Evolutionary conservation across 2,113 vertebrate genomes (phyloP), one percentile per base, ranked within the genome.

Genomic region (Bubo scandiacus): DNA sequence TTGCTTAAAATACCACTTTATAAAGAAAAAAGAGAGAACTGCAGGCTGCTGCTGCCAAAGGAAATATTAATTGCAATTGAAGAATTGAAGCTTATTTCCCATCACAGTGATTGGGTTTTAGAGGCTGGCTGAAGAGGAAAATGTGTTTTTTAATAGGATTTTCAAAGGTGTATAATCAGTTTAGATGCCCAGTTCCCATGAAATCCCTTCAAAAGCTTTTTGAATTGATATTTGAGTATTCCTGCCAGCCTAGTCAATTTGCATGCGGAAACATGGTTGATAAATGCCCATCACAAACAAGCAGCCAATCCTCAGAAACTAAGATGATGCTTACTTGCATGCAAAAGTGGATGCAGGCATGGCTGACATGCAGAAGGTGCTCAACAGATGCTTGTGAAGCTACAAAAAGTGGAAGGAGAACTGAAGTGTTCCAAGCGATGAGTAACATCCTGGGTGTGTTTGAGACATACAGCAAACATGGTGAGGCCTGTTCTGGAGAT

Each of bases 141-240:
- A 82, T 95, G 81, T 65, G 45, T 83, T 95, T 95, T 92, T 85
- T 95, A 96, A 95, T 59, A 74, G 45, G 85, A 92, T 95, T 96
- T 96, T 94, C 80, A 57, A 83, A 91, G 74, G 55, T 96, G 29
- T 87, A 23, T 94, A 95, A 91, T 91, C 89, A 79, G 70, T 74
- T 94, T 96, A 90, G 89, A 90, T 92, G 21, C 66, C 30, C n/a
- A 49, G 51, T 65, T 89, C 57, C 81, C 45, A 36, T 90, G 82
- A 96, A 96, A 95, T 91, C 54, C 45, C 55, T 80, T 95, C 87
- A 90, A 89, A 95, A 95, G 92, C 81, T 82, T 90, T 96, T 85
- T 66, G 71, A 94, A 89, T 80, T 88, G 49, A 42, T 91, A 62
- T 45, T 94, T 91, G 52, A 23, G 45, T 73, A 27, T 58, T 81